Evolutionary conservation across 2,888 invertebrate genomes (phyloP).

Genomic region (Chloroclysta siterata): DNA sequence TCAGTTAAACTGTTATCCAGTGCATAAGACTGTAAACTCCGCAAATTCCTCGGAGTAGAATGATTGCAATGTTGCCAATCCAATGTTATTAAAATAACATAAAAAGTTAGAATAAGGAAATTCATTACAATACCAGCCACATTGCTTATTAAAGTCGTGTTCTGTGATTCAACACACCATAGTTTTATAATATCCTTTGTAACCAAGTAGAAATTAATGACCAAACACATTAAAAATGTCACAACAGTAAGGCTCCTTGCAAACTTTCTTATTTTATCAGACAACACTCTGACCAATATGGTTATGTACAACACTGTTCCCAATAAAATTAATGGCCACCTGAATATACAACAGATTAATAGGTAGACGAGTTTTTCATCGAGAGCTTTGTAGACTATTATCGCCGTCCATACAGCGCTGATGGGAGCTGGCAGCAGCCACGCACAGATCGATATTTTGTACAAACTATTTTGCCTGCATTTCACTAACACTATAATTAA

Average conservation of each 20-base stretch:
- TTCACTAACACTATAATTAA: slow-evolving; percentile 72
- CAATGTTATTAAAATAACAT: slow-evolving; percentile 62
- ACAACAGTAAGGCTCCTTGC: slow-evolving; percentile 68
- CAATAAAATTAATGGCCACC: slow-evolving; percentile 72
- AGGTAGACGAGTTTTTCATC: slow-evolving; percentile 59
- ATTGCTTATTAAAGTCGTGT: slow-evolving; percentile 58
- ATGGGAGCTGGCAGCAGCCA: slow-evolving; percentile 70
- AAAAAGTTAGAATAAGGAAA: slow-evolving; percentile 64
- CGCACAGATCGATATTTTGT: slow-evolving; percentile 61
- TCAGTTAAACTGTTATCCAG: slow-evolving; percentile 56
- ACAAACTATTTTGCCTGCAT: slow-evolving; percentile 62
- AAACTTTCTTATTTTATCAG: slow-evolving; percentile 68
- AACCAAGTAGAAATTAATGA: slow-evolving; percentile 70
- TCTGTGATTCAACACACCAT: slow-evolving; percentile 61
- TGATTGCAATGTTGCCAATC: slow-evolving; percentile 59
- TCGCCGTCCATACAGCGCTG: slow-evolving; percentile 52
- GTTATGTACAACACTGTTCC: slow-evolving; percentile 65
- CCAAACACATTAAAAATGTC: slow-evolving; percentile 71
- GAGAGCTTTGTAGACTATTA: slow-evolving; percentile 49
- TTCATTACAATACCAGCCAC: slow-evolving; percentile 67
- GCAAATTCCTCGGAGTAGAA: slow-evolving; percentile 41
- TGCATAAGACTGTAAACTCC: slow-evolving; percentile 16
- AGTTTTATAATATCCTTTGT: slow-evolving; percentile 67
- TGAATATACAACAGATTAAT: slow-evolving; percentile 63
- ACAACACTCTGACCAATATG: slow-evolving; percentile 63